These are phyloP conservation scores for Laothoe populi DNA, from an alignment of 2,888 invertebrate species.

Conservation along the genomic window DNA sequence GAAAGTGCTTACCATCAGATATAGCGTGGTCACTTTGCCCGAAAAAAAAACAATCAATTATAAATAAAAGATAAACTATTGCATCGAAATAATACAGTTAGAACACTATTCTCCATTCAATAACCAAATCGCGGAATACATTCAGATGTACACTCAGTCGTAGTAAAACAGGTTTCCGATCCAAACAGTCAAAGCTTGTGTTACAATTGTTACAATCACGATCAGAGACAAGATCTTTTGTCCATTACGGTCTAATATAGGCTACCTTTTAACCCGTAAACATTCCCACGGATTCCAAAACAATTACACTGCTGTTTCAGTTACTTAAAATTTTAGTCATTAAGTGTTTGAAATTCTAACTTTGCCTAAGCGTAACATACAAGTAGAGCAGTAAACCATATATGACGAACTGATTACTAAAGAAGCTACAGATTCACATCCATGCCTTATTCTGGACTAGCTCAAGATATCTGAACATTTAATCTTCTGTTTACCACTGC, in stretches of 20 bases:
- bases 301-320: slow-evolving; percentile 5
- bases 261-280: slow-evolving; percentile 17
- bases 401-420: too few species aligned
- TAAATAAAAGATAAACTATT: too few species aligned
- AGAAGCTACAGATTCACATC: too few species aligned
- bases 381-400: too few species aligned
- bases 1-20: too few species aligned
- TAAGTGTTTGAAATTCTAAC: background rate
- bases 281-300: slow-evolving; percentile 12
- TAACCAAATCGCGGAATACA: background rate
- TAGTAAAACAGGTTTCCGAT: slow-evolving; percentile 9
- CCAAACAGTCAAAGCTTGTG: background rate
- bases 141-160: background rate
- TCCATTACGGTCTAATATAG: slow-evolving; percentile 12
- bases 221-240: slow-evolving; percentile 16
- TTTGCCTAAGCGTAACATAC: background rate
- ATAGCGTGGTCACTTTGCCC: too few species aligned
- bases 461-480: too few species aligned
- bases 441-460: too few species aligned
- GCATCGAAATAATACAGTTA: background rate
- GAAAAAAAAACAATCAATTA: too few species aligned
- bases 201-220: slow-evolving; percentile 21
- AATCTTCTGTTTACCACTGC: too few species aligned
- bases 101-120: background rate
- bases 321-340: background rate